Conservation (phyloP, 2,888 invertebrate species). For the Drosophila subquinaria region DNA sequence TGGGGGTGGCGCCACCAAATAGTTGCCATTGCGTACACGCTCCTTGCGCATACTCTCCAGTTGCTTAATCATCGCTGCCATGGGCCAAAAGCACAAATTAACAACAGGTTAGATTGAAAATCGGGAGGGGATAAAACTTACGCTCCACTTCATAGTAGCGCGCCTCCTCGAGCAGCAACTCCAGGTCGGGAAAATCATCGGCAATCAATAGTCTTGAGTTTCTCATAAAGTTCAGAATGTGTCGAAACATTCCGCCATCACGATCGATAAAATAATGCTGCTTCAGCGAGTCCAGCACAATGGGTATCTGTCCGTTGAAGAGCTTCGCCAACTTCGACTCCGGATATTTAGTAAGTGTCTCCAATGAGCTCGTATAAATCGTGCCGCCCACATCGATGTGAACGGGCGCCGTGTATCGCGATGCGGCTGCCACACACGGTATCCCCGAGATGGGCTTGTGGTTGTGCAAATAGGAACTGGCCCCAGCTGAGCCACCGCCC, state of each 20-base stretch:
- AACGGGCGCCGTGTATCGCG: slow-evolving; percentile 97
- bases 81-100: slow-evolving; percentile 20
- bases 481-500: slow-evolving; percentile 64
- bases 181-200: slow-evolving; percentile 93
- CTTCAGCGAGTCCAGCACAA: slow-evolving; percentile 97
- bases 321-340: slow-evolving; percentile 96
- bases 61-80: slow-evolving; percentile 90
- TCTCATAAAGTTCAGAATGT: slow-evolving; percentile 98
- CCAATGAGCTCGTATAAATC: slow-evolving; percentile 97
- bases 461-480: slow-evolving; percentile 86
- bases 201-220: slow-evolving; percentile 95
- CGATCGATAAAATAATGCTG: slow-evolving; percentile 99
- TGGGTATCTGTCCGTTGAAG: slow-evolving; percentile 98
- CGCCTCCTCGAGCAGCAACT: slow-evolving; percentile 95
- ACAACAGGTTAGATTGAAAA: slow-evolving; percentile 21
- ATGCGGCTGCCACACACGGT: slow-evolving; percentile 96
- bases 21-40: slow-evolving; percentile 88
- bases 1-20: slow-evolving; percentile 85
- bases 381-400: slow-evolving; percentile 99
- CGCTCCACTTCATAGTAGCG: slow-evolving; percentile 95
- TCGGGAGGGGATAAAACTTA: slow-evolving; percentile 87
- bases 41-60: slow-evolving; percentile 91
- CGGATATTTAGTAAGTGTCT: slow-evolving; percentile 98
- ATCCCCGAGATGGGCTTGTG: slow-evolving; percentile 95
- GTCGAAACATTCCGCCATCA: slow-evolving; percentile 98